Evolutionary conservation across 1,140 invertebrate species (phyloP).

Genomic region (Gonatopus flavifemur): DNA sequence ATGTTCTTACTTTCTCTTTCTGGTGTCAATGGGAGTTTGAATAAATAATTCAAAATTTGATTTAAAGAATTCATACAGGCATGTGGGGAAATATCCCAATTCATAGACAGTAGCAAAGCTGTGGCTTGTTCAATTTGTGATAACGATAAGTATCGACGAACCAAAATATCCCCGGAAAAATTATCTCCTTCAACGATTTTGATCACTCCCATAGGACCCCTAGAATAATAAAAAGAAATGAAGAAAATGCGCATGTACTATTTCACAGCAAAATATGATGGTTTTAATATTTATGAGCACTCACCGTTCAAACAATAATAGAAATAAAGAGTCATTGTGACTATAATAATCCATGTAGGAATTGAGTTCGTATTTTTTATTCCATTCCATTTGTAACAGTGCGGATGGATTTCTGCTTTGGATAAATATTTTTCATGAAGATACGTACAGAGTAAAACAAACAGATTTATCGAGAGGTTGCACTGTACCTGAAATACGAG

Average conservation of each 20-base stretch:
- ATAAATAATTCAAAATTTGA: constrained; percentile 71
- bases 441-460: not conserved
- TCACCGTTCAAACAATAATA: constrained; percentile 68
- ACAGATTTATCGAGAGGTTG: not conserved
- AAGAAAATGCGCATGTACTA: constrained; percentile 17
- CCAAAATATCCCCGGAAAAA: constrained; percentile 61
- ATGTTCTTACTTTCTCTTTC: constrained; percentile 61
- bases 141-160: constrained; percentile 68
- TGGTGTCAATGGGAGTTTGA: constrained; percentile 66
- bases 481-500: constrained; percentile 66
- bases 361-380: constrained; percentile 57
- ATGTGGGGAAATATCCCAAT: constrained; percentile 73
- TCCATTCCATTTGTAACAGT: constrained; percentile 61
- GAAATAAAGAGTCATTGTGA: constrained; percentile 56
- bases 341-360: constrained; percentile 54
- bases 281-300: constrained; percentile 38
- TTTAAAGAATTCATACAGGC: constrained; percentile 70
- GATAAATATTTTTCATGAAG: constrained; percentile 17
- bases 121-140: constrained; percentile 70
- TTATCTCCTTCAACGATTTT: constrained; percentile 54
- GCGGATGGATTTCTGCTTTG: constrained; percentile 58
- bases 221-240: constrained; percentile 34
- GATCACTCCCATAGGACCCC: constrained; percentile 56
- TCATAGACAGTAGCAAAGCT: constrained; percentile 66
- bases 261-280: constrained; percentile 39